A percentile compares a stretch with the other conserved stretches of the same genome.
Evolutionary conservation across 2,113 vertebrate genomes (phyloP).

Genomic region (Neoarius graeffei): DNA sequence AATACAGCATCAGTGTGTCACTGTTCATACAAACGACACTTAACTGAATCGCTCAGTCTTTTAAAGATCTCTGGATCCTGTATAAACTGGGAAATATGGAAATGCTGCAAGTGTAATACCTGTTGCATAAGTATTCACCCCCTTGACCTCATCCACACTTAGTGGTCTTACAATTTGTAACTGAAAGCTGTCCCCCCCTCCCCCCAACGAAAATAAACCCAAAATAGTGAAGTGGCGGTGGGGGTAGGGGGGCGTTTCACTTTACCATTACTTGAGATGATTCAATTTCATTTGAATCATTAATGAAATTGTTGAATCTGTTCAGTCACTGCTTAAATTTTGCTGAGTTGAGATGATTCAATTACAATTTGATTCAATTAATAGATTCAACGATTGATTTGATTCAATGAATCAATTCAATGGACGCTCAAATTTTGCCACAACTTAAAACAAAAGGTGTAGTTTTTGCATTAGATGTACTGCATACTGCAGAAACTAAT

Average conservation of each 20-base stretch:
- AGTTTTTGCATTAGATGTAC: background rate
- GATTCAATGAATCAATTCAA: background rate
- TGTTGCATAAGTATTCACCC: background rate
- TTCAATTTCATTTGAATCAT: background rate
- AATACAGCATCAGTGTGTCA: background rate
- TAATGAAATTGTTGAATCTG: too few species aligned
- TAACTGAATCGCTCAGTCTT: background rate
- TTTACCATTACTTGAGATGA: background rate
- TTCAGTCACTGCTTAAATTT: too few species aligned
- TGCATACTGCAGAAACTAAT: background rate
- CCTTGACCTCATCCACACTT: background rate
- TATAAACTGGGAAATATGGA: background rate
- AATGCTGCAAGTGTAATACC: background rate
- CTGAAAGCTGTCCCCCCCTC: background rate
- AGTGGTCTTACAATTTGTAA: background rate
- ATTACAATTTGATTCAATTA: background rate
- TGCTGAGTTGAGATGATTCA: too few species aligned
- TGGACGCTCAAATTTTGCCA: background rate
- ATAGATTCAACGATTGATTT: background rate
- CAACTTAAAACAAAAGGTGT: background rate
- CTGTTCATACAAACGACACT: background rate
- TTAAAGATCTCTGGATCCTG: background rate
- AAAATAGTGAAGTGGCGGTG: background rate
- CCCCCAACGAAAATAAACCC: too few species aligned
- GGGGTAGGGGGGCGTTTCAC: background rate